A percentile compares a stretch with the other conserved stretches of the same genome.
Conservation (phyloP, 2,113 vertebrate species). For the Atrichornis clamosus region DNA sequence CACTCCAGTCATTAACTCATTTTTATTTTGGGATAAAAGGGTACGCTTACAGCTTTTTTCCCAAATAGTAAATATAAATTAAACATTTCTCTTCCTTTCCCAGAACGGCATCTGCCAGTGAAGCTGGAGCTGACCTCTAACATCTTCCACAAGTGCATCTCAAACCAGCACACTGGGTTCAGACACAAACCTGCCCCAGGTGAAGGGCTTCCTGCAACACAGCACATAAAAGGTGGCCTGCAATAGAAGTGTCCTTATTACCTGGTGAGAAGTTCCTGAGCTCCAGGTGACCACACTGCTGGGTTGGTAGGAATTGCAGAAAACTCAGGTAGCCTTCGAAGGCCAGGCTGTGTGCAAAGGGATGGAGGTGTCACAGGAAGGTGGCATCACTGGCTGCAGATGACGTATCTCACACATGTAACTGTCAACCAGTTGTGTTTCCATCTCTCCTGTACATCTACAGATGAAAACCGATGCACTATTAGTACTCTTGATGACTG, state of each 20-base stretch:
- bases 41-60: conserved; percentile 43
- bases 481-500: not conserved
- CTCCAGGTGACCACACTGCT: not conserved
- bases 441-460: not conserved
- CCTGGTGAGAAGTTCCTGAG: not conserved
- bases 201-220: not conserved
- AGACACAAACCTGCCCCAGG: not conserved
- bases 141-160: fast-evolving
- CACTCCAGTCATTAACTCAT: conserved; percentile 68
- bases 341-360: not conserved
- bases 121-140: conserved; percentile 13
- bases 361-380: not conserved
- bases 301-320: not conserved
- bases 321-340: not conserved
- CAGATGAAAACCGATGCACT: not conserved
- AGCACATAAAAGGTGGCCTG: fast-evolving
- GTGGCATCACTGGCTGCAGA: fast-evolving
- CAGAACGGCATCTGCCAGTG: conserved; percentile 66
- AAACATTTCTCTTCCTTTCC: conserved; percentile 48
- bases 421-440: not conserved
- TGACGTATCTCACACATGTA: fast-evolving
- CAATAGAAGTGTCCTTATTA: not conserved
- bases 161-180: not conserved
- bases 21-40: conserved; percentile 71
- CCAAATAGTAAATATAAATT: conserved; percentile 63